Base-by-base conservation (phyloP, 2,888 invertebrate genomes). In the Phengaris arion region DNA sequence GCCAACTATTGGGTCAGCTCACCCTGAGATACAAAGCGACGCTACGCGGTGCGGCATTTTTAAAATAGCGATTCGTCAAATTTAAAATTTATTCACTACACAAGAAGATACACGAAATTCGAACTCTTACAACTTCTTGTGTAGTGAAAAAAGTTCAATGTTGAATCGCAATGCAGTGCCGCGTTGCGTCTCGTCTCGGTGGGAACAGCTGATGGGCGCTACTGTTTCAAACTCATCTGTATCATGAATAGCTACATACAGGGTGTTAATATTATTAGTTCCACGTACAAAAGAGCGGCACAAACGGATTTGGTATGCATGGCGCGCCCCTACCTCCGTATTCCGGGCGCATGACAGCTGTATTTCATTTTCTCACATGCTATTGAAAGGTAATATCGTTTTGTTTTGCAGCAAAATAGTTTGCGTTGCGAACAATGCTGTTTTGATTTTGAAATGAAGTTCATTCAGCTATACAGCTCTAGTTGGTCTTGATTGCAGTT, bases 331-430 rank as follows among this genome's bases (percentile, higher is more conserved):
- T 2, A 46, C 46, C 48, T 69, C 51, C 13, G 54, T 54, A 54
- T 72, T 52, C 72, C 52, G 12, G 22, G 35, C 72, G 13, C 72
- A 72, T 52, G 52, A 2, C 70, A 52, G 52, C 70, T 70, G 70
- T 48, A 48, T 52, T 70, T 72, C 72, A 54, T 54, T 22, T 70
- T 70, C 54, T 72, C 72, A 72, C 72, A 72, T 35, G 35, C 72
- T 72, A 72, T 72, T 52, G 72, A 72, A 54, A 72, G 72, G 52
- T 72, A 72, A 72, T 72, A 52, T 52, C 10, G 15, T 54, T 70
- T 52, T 52, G 72, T 72, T 72, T 22, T 12, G 35, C 64, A 35
- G 12, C 64, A 64, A 64, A 64, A 64, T 64, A 64, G 64, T 64
- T 64, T 64, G 35, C 45, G 6, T 13, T 64, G 35, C 64, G 45